Base-by-base conservation (phyloP, 2,113 vertebrate genomes). In the Tonatia bakeri region DNA sequence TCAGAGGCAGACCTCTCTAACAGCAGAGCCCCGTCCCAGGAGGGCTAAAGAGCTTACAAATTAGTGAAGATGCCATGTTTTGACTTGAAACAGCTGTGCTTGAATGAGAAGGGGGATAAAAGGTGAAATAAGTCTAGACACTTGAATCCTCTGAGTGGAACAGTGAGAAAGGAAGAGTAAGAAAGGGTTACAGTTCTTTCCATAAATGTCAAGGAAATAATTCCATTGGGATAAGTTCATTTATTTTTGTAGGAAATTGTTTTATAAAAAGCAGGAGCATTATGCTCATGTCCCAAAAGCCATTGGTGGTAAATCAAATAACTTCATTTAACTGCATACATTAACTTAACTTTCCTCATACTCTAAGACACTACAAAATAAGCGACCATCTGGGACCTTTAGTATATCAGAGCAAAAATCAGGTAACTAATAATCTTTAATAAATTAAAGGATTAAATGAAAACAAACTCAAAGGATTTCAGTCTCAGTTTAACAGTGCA, bases 191-290 rank as follows among this genome's bases (percentile, higher is more conserved):
- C 16, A 91, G 61, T 43, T 85, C 76, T 95, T 15, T 0, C 73
- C 40, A 43, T 65, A 97, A 96, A 96, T 20, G 83, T 31, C 38
- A 77, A 90, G 70, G 38, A 97, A 97, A 92, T 90, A 38, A 94
- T 97, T 97, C 67, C 20, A 72, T 8, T 79, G 64, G 82, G 80
- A 96, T 95, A 89, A 94, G 1, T 43, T 54, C 54, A 84, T 33
- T 88, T 26, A 95, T 93, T 92, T 4, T 50, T 89, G 61, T 95
- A 87, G 54, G 2, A 83, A 65, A 88, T 54, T 94, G 14, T 92
- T 97, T 96, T 94, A 36, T 69, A 61, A 65, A 81, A 97, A 96
- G 67, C 92, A 85, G 20, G 7, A 79, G 15, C 50, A 83, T 96
- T 86, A 94, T 95, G n/a, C 22, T 24, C 77, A 82, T 26, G 70